Evolutionary conservation across 1,140 invertebrate genomes (phyloP), one percentile per base, ranked within the genome.

Genomic region (Penaeus chinensis): DNA sequence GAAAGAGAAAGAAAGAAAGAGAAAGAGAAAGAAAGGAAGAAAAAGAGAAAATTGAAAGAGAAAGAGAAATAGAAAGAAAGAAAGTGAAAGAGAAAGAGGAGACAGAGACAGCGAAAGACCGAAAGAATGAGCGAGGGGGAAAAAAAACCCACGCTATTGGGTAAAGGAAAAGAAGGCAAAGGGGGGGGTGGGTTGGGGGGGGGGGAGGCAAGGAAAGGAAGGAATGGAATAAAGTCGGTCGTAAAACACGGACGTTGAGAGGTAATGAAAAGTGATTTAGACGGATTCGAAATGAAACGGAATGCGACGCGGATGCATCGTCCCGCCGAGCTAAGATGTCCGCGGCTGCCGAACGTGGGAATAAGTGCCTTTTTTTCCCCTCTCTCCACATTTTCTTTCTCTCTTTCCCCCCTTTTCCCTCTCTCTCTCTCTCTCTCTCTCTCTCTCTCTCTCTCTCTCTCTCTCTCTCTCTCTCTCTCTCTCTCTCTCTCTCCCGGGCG

Each of bases 151-250:
- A 0, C 37, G 37, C 37, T 42, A 7, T 42, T 4, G 37, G 37
- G 4, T 42, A 42, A 42, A 65, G 32, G 13, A 32, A 83, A 61
- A 42, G 24, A 71, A 63, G 11, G 63, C 27, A 24, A 42, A 74
- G 0, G 2, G 24, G 60, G n/a, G 8, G 47, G 42, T 22, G 24
- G 69, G 32, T 32, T 27, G 47, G 77, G 47, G 77, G 47, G 20
- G 22, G 37, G 54, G 77, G 13, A n/a, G 61, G 42, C 13, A 42
- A 81, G 79, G 47, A 61, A 84, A 54, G 76, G 66, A 27, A 69
- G 62, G 83, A 32, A 74, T 63, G 60, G 27, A 10, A 77, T 66
- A n/a, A 63, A 77, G 71, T 32, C 47, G 77, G n/a, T 7, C 47
- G 10, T 76, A 62, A 24, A 19, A 77, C 24, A 77, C 32, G 32